A percentile compares a stretch with the other conserved stretches of the same genome.
These are phyloP conservation scores for Drosophila subsilvestris DNA, from an alignment of 2,888 invertebrate species.

Conservation along the genomic window DNA sequence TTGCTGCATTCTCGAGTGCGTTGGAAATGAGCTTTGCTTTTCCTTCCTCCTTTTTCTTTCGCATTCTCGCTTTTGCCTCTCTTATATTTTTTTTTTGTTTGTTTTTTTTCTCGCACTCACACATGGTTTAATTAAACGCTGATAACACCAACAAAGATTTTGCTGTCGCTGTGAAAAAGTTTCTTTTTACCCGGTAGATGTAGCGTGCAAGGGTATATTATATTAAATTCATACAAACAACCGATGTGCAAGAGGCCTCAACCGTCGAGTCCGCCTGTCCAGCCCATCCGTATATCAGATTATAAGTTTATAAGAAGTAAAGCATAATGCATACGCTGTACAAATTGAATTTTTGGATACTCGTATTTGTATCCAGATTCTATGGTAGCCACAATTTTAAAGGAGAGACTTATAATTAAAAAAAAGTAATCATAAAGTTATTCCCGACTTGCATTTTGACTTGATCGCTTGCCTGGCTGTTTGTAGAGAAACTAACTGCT, in stretches of 20 bases:
- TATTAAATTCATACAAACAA: not conserved
- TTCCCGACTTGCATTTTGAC: no score
- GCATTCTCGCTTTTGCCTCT: no score
- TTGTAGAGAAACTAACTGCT: no score
- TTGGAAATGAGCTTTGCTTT: constrained; percentile 49
- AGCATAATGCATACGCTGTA: no score
- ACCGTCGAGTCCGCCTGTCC: not conserved
- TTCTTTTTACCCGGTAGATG: not conserved
- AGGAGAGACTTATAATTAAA: no score
- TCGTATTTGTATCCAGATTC: no score
- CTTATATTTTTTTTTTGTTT: not conserved
- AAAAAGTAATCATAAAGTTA: no score
- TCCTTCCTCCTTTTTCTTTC: constrained; percentile 11
- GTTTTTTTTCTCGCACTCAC: not conserved
- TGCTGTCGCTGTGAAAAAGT: constrained; percentile 2
- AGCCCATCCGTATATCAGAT: not conserved
- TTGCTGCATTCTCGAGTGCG: constrained; percentile 48
- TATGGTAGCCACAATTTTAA: no score
- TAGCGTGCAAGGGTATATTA: not conserved
- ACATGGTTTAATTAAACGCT: constrained; percentile 45
- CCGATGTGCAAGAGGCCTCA: not conserved
- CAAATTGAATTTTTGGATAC: no score
- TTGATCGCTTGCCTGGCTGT: no score
- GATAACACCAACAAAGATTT: constrained; percentile 29
- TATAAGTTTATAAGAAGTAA: not conserved